Percentiles rank a stretch among this genome's conserved stretches.
Conservation (phyloP, 1,140 invertebrate species). For the Drosophila burlai region DNA sequence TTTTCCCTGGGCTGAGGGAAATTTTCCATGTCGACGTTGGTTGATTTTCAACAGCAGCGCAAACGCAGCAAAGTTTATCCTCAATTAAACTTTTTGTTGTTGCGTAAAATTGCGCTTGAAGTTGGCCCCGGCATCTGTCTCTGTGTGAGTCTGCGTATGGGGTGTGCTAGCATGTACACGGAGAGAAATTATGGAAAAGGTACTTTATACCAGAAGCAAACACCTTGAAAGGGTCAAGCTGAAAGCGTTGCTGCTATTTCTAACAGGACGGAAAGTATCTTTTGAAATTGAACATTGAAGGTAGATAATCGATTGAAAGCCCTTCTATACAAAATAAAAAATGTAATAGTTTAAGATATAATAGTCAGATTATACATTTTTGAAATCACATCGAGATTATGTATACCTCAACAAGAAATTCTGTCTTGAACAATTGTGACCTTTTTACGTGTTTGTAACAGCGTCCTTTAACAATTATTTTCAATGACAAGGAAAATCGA, state of each 20-base stretch:
- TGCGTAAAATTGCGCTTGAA: conserved; percentile 75
- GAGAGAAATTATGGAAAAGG: not conserved
- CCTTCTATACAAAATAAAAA: no score
- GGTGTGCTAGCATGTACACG: conserved; percentile 16
- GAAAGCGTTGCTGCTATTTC: not conserved
- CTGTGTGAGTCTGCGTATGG: conserved; percentile 35
- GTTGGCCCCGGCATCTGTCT: conserved; percentile 50
- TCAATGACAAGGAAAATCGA: not conserved
- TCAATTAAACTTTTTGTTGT: conserved; percentile 83
- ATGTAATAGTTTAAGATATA: no score
- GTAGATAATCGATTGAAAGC: no score
- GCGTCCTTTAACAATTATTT: not conserved
- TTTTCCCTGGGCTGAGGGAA: conserved; percentile 34
- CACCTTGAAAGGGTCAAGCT: not conserved
- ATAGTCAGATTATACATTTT: no score
- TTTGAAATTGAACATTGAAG: no score
- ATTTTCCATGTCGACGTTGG: conserved; percentile 67
- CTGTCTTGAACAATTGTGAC: no score
- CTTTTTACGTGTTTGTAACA: not conserved
- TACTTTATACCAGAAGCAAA: not conserved
- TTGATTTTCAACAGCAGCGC: conserved; percentile 79
- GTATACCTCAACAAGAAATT: no score
- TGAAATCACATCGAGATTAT: no score
- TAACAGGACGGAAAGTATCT: no score
- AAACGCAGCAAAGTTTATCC: conserved; percentile 81